Evolutionary conservation across 2,888 invertebrate genomes (phyloP), one percentile per base, ranked within the genome.

Genomic region (Eristalinus aeneus): DNA sequence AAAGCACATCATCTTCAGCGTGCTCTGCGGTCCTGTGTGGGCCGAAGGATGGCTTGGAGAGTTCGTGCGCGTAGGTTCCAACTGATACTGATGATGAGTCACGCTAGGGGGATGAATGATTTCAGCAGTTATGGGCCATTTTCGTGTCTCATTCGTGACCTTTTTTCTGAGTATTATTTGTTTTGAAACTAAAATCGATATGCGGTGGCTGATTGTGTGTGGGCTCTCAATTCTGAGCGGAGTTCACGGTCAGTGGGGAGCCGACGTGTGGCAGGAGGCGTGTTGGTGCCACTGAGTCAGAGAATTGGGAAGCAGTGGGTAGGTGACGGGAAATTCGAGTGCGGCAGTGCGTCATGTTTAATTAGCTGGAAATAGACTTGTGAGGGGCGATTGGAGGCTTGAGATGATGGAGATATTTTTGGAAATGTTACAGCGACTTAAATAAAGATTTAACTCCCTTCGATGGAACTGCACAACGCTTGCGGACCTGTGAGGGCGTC

Each of bases 151-250:
- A 72, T 34, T 53, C 60, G 22, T 72, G 61, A 53, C 53, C 53
- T 63, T 72, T 72, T 27, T 9, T 60, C 36, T 23, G 39, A 20
- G 27, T 22, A 34, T n/a, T 68, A n/a, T 68, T 9, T 20, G 6
- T 56, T 32, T 58, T 20, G 58, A 69, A 58, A 67, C 56, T 68
- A 56, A 56, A 56, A 71, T 71, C 58, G 71, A 60, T 71, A 69
- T 27, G 11, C 23, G 27, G 23, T 31, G 12, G 12, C 36, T 31
- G 12, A 10, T 8, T 12, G 31, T 60, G 10, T 27, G 60, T 36
- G 53, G 73, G 63, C 63, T 22, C 9, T 12, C 22, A n/a, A 34
- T 20, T 22, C 22, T 12, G 36, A 56, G 6, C 39, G n/a, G 46
- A 61, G 23, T 65, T 74, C 74, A 74, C 20, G 74, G 74, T 74